These are phyloP conservation scores for Limnothrissa miodon DNA, from an alignment of 2,113 vertebrate species.

Conservation along the genomic window DNA sequence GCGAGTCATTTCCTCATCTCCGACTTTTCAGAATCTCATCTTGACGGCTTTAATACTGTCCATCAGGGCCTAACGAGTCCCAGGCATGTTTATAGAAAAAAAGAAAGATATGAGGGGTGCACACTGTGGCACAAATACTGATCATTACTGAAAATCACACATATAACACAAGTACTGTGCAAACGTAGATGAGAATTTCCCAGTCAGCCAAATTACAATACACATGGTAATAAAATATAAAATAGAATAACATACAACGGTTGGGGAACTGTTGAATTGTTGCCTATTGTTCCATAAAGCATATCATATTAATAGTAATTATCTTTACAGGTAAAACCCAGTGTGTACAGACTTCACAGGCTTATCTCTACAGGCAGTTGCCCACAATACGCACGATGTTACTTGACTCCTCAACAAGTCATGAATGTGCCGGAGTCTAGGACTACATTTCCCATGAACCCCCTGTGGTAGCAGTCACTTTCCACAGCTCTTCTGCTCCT, in stretches of 20 bases:
- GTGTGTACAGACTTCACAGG: slow-evolving; percentile 4
- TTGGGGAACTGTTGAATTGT: background rate
- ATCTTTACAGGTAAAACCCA: slow-evolving; percentile 4
- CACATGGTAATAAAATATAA: background rate
- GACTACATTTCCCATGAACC: background rate
- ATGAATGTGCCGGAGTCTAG: background rate
- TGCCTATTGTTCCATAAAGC: background rate
- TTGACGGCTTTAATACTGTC: background rate
- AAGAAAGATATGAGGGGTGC: background rate
- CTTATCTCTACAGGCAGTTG: background rate
- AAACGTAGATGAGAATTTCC: slow-evolving; percentile 9
- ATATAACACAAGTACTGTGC: background rate
- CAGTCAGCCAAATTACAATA: background rate
- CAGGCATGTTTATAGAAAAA: background rate
- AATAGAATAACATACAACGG: background rate
- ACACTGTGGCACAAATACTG: slow-evolving; percentile 1
- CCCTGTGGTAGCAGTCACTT: background rate
- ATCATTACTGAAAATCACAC: slow-evolving; percentile 5
- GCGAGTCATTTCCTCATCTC: background rate
- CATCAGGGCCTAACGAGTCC: background rate
- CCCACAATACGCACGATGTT: background rate
- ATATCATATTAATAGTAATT: slow-evolving; percentile 7
- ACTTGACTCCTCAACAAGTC: background rate
- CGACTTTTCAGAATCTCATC: background rate
- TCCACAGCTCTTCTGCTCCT: background rate